Conservation (phyloP, 1,140 invertebrate genomes). For the Drosophila sturtevanti region DNA sequence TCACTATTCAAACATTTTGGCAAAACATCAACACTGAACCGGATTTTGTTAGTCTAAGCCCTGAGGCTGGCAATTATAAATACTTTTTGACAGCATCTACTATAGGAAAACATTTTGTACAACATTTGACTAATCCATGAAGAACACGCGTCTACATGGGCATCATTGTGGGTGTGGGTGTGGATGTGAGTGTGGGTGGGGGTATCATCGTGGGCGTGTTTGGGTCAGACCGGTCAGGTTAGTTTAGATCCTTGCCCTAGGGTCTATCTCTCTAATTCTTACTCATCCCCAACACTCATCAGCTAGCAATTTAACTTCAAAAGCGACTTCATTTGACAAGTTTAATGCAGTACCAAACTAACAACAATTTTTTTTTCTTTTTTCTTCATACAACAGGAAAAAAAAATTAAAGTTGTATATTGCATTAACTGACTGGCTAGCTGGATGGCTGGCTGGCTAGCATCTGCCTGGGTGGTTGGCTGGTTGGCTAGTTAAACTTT, state of each 20-base stretch:
- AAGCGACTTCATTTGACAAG: constrained; percentile 74
- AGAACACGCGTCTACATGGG: constrained; percentile 17
- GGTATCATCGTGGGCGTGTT: constrained; percentile 32
- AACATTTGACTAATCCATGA: constrained; percentile 52
- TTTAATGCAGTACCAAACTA: constrained; percentile 64
- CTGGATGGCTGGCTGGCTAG: constrained; percentile 30
- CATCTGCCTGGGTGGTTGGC: constrained; percentile 32
- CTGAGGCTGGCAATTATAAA: constrained; percentile 60
- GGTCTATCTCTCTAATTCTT: neutral
- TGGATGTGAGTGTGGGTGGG: too few relatives aligned
- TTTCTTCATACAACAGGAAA: neutral
- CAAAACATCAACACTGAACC: constrained; percentile 13
- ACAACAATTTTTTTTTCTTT: constrained; percentile 58
- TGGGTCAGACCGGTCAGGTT: too few relatives aligned
- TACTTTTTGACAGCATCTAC: constrained; percentile 51
- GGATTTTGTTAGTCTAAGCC: constrained; percentile 41
- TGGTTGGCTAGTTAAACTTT: constrained; percentile 62
- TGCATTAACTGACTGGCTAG: constrained; percentile 47
- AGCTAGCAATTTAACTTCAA: constrained; percentile 67
- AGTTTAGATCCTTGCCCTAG: constrained; percentile 35
- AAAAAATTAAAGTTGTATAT: constrained; percentile 58
- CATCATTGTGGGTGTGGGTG: too few relatives aligned
- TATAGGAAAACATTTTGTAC: constrained; percentile 53
- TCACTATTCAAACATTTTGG: neutral
- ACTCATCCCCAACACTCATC: constrained; percentile 30